These are phyloP conservation scores for Mythimna ferrago DNA, from an alignment of 2,888 invertebrate species.

Conservation along the genomic window DNA sequence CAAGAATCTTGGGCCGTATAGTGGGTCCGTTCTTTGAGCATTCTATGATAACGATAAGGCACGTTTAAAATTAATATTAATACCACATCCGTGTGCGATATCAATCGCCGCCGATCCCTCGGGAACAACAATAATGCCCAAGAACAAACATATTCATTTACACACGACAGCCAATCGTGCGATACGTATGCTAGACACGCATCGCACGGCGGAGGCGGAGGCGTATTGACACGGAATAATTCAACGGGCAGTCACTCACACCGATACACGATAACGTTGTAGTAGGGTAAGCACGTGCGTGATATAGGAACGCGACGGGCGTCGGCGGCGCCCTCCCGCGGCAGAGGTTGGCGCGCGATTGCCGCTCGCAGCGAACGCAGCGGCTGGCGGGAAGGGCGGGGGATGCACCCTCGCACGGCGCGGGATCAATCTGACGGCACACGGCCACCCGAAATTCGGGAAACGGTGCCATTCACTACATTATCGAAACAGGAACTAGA, in stretches of 20 bases:
- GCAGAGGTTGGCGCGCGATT: constrained; percentile 88
- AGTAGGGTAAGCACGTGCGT: constrained; percentile 80
- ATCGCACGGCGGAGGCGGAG: constrained; percentile 74
- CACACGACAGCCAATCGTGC: constrained; percentile 78
- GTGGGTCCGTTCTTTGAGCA: constrained; percentile 37
- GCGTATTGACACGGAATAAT: constrained; percentile 86
- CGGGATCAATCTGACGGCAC: constrained; percentile 76
- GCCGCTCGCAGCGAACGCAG: constrained; percentile 74
- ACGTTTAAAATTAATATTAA: constrained; percentile 74
- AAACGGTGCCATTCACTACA: constrained; percentile 73
- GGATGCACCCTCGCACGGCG: constrained; percentile 81
- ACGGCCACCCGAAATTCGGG: constrained; percentile 73
- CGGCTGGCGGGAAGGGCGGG: constrained; percentile 77
- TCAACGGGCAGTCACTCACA: constrained; percentile 84
- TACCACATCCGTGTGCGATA: constrained; percentile 78
- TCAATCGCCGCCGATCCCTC: constrained; percentile 79
- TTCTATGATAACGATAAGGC: constrained; percentile 66
- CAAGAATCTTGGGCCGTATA: constrained; percentile 51
- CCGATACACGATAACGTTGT: constrained; percentile 73
- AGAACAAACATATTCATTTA: constrained; percentile 86
- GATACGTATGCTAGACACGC: constrained; percentile 85
- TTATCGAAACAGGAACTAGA: constrained; percentile 56
- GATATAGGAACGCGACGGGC: constrained; percentile 71
- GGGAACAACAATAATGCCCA: constrained; percentile 83
- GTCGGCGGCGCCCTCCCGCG: constrained; percentile 86